Base-by-base conservation (phyloP, 2,888 invertebrate genomes). In the Sesia bembeciformis region DNA sequence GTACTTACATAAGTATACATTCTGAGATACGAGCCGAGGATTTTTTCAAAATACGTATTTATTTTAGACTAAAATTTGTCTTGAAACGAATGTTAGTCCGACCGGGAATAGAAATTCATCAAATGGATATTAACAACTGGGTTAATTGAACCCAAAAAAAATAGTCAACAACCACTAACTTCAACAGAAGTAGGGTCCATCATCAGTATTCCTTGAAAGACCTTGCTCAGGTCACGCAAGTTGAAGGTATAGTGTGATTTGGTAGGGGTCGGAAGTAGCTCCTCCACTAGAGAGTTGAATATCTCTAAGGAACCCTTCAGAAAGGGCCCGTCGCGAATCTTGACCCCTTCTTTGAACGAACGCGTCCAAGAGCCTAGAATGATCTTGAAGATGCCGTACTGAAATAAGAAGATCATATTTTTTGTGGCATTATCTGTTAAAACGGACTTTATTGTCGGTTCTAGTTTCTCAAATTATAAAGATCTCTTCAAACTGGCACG, bases 231-330 rank as follows among this genome's bases (percentile, higher is more conserved):
- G 76, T 97, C 97, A 23, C 97, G 86, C 64, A 97, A 77, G 81
- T 97, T 97, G 81, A 97, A 97, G 0, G 96, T 94, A 68, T 97
- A 97, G 81, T 97, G 97, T 0, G 95, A 96, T 76, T 97, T 97
- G 39, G 95, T 91, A 0, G 97, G 97, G 0, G 97, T 97, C 0
- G 97, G 97, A 6, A 97, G 84, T 55, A 97, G 86, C 65, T 94
- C 94, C 4, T 87, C 84, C 43, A 93, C 90, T 57, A 95, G 91
- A 0, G 90, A 91, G 51, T 83, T 85, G 81, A 94, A 96, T 5
- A 96, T 91, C 3, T 91, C 88, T 58, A 95, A 81, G 0, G 94
- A 94, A 0, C 93, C 92, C 42, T 90, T 83, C 0, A 96, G 90
- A 60, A 95, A 84, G 0, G 91, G 85, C 4, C 84, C 84, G 38